Evolutionary conservation across 2,113 vertebrate genomes (phyloP).

Genomic region (Aegotheles bennettii): DNA sequence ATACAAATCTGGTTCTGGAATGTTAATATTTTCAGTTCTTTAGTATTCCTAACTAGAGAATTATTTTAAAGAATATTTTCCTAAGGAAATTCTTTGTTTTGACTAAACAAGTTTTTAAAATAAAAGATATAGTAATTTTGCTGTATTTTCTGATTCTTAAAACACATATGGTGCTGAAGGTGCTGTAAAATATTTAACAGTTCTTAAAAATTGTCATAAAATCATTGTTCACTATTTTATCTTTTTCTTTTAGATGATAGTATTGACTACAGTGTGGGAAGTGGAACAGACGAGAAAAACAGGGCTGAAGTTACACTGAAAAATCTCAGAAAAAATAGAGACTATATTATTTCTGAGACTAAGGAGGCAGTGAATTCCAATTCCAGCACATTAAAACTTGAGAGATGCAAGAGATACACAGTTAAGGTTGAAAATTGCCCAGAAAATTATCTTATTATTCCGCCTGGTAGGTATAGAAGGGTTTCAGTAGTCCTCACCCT

Average conservation of each 20-base stretch:
- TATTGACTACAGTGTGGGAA: rapidly evolving
- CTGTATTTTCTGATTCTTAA: not conserved
- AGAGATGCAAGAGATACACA: rapidly evolving
- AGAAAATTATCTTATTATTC: rapidly evolving
- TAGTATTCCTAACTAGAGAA: not conserved
- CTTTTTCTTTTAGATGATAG: not conserved
- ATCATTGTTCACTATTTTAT: not conserved
- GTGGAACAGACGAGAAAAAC: rapidly evolving
- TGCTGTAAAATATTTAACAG: not conserved
- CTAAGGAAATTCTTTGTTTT: not conserved
- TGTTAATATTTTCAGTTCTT: not conserved
- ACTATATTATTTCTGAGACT: rapidly evolving
- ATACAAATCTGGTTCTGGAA: not conserved
- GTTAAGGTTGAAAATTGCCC: rapidly evolving
- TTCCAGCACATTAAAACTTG: rapidly evolving
- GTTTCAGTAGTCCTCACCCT: not conserved
- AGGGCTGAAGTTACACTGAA: not conserved
- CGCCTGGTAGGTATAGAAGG: not conserved
- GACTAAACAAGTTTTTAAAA: not conserved
- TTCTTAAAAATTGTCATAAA: not conserved
- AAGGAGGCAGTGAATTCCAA: rapidly evolving
- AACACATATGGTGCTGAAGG: not conserved
- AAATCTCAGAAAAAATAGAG: rapidly evolving
- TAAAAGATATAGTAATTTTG: not conserved
- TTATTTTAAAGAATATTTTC: not conserved